A percentile compares a stretch with the other conserved stretches of the same genome.
These are phyloP conservation scores for Boloria euphrosyne DNA, from an alignment of 2,888 invertebrate species.

Conservation along the genomic window DNA sequence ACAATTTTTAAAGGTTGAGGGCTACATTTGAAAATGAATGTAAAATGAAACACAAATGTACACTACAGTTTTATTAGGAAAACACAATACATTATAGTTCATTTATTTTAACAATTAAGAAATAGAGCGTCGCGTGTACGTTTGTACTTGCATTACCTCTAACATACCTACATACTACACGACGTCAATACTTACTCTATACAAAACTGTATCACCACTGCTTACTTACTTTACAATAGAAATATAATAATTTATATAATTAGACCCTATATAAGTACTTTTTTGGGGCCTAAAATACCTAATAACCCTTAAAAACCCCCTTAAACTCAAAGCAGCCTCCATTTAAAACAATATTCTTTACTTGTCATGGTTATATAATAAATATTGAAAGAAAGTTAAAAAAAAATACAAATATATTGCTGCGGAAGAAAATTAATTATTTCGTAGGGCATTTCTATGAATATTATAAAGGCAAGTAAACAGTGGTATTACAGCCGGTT, in stretches of 20 bases:
- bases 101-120: conserved; percentile 70
- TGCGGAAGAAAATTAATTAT: neutral
- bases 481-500: neutral
- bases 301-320: too few relatives aligned
- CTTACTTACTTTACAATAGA: neutral
- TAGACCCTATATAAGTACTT: neutral
- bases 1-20: too few relatives aligned
- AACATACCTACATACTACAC: conserved; percentile 1
- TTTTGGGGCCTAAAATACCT: too few relatives aligned
- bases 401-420: neutral
- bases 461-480: neutral
- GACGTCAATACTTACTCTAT: conserved; percentile 12
- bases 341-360: too few relatives aligned
- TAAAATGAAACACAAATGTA: conserved; percentile 62
- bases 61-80: conserved; percentile 77
- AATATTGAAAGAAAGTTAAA: neutral
- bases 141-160: conserved; percentile 59
- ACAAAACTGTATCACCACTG: neutral
- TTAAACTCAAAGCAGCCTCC: too few relatives aligned
- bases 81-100: conserved; percentile 77
- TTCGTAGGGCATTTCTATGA: neutral
- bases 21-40: neutral
- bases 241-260: neutral
- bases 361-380: too few relatives aligned
- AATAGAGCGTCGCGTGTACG: conserved; percentile 67